Conservation (phyloP, 1,140 invertebrate species). For the Drosophila pseudoananassae region DNA sequence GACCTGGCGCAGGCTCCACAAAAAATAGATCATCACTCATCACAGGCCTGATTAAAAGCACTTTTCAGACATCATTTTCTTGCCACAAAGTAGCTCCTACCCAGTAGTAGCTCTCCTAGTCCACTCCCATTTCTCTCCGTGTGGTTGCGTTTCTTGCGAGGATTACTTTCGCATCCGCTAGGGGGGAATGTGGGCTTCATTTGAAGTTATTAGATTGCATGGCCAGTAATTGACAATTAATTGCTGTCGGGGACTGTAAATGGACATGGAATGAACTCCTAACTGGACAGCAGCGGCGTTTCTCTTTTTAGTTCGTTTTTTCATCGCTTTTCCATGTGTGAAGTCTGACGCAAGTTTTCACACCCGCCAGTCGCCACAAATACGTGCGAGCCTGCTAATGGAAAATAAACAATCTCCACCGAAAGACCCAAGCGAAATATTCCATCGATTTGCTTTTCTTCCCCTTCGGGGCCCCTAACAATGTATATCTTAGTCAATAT, state of each 20-base stretch:
- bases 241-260: conserved; percentile 50
- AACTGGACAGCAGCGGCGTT: conserved; percentile 5
- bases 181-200: conserved; percentile 39
- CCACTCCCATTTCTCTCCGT: background rate
- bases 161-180: conserved; percentile 23
- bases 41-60: background rate
- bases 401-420: conserved; percentile 23
- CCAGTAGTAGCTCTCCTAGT: background rate
- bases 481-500: too few relatives aligned
- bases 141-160: conserved; percentile 17
- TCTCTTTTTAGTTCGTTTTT: background rate
- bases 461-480: too few relatives aligned
- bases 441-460: background rate
- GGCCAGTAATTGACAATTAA: conserved; percentile 64
- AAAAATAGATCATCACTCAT: conserved; percentile 1
- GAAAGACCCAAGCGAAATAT: conserved; percentile 4
- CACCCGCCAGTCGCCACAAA: conserved; percentile 33
- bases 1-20: background rate
- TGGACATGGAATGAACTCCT: conserved; percentile 39
- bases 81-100: too few relatives aligned
- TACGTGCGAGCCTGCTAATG: conserved; percentile 23
- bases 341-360: conserved; percentile 66
- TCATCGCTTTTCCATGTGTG: conserved; percentile 30
- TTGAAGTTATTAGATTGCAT: conserved; percentile 55
- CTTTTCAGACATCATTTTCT: too few relatives aligned